Base-by-base conservation (phyloP, 2,113 vertebrate genomes). In the Calcarius ornatus region DNA sequence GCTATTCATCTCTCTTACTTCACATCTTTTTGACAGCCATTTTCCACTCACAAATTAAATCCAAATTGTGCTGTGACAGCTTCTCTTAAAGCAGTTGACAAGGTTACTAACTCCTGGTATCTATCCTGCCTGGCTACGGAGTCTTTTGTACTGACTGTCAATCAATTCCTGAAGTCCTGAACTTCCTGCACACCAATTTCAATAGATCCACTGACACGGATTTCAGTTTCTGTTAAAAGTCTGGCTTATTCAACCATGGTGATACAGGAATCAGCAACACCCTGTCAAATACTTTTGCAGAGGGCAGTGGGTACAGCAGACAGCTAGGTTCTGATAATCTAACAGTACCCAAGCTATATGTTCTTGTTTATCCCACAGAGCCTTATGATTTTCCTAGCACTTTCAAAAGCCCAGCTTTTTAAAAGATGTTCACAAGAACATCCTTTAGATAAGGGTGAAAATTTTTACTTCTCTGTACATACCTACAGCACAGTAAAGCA, bases 161-260 rank as follows among this genome's bases (percentile, higher is more conserved):
- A 56, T 31, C 53, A 94, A 1, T 7, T 89, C 59, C 42, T 31
- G 6, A 82, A 72, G 37, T 14, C 33, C 59, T 25, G 11, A 94
- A 63, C 48, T 90, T 90, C 68, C 50, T 57, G 31, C 42, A 73
- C 6, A 28, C 3, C 20, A 25, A 21, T 61, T 80, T 61, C 40
- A 91, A 83, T 28, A 78, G 27, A 69, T 33, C 8, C 45, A 38
- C 2, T 45, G 25, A 65, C 22, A 18, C 2, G 10, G 40, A 86
- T 33, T 69, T 82, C 24, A 30, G 6, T 56, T 92, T 86, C 33
- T 72, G 27, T 61, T 64, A 64, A 82, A 93, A 73, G 35, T 37
- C 8, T 48, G 7, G 1, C 7, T n/a, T 54, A 42, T 50, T 1
- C 0, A 0, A 59, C 38, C 38, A 38, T 4, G 5, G 17, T 35